Base-by-base conservation (phyloP, 2,888 invertebrate genomes). In the Tenodera sinensis region DNA sequence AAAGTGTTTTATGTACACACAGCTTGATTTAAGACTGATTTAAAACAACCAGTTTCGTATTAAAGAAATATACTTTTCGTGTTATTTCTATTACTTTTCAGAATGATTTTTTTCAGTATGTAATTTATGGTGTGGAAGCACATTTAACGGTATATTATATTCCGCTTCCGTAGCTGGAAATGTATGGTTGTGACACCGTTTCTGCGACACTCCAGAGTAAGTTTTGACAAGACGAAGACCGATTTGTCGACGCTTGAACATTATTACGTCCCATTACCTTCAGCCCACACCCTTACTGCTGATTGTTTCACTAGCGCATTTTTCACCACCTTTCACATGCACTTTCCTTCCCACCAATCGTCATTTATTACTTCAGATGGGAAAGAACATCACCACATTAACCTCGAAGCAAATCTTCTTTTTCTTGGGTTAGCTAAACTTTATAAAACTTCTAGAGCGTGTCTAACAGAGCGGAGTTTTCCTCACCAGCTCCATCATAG, bases 191-290 rank as follows among this genome's bases (percentile, higher is more conserved):
- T 82, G 84, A 81, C 81, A 81, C 85, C 88, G 84, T 84, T 85
- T 84, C 34, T 82, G 54, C 54, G 54, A 83, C 86, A 82, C 71
- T 87, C 84, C 83, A 84, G 14, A 15, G 54, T 20, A 54, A 71
- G 54, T 71, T 71, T 71, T 71, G 82, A 54, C 82, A 47, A 87
- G 90, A 90, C 90, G 90, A 90, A 90, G 90, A 90, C 89, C 90
- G 90, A 90, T 90, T 90, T 90, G 90, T 89, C 88, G 88, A 83
- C 83, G 28, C 28, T 82, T 84, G 71, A 87, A 87, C 87, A 92
- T 92, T 92, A 92, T 92, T 91, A 91, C 92, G 91, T 91, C 91
- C 92, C 92, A 92, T 92, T 92, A 92, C 92, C 90, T 90, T 86
- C 89, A 90, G 90, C 88, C 89, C 71, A 82, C 87, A 30, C 34